These are phyloP conservation scores for Cheiracanthium punctorium DNA, from an alignment of 2,888 invertebrate genomes.

Conservation along the genomic window DNA sequence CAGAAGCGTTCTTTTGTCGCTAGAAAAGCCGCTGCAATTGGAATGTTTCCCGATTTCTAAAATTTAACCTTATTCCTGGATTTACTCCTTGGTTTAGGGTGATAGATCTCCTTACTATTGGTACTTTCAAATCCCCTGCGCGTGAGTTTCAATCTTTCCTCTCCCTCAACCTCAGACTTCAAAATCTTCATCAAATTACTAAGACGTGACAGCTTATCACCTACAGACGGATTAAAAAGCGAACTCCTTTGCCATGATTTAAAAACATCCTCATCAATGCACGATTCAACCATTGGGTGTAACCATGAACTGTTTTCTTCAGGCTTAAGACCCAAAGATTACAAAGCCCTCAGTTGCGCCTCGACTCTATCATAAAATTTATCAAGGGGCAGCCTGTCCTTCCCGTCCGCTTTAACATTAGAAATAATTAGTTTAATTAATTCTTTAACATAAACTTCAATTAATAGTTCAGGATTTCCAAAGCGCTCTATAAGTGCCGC, in stretches of 20 bases:
- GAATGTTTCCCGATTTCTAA: not conserved
- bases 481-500: slow-evolving; percentile 11
- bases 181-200: not conserved
- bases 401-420: not conserved
- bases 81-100: not conserved
- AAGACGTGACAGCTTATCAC: not conserved
- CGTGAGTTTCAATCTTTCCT: not conserved
- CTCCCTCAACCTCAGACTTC: not conserved
- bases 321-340: not conserved
- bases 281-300: not conserved
- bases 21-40: not conserved
- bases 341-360: not conserved
- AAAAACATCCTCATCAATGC: not conserved
- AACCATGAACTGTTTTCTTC: not conserved
- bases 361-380: not conserved
- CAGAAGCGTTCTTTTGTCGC: not conserved
- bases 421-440: not conserved
- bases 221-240: not conserved
- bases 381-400: not conserved
- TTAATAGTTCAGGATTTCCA: slow-evolving; percentile 72
- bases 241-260: not conserved
- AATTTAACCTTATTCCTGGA: not conserved
- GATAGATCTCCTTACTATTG: too few relatives aligned
- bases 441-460: slow-evolving; percentile 60
- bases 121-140: not conserved